These are phyloP conservation scores for Heliconius himera DNA, from an alignment of 1,140 invertebrate species.

Conservation along the genomic window DNA sequence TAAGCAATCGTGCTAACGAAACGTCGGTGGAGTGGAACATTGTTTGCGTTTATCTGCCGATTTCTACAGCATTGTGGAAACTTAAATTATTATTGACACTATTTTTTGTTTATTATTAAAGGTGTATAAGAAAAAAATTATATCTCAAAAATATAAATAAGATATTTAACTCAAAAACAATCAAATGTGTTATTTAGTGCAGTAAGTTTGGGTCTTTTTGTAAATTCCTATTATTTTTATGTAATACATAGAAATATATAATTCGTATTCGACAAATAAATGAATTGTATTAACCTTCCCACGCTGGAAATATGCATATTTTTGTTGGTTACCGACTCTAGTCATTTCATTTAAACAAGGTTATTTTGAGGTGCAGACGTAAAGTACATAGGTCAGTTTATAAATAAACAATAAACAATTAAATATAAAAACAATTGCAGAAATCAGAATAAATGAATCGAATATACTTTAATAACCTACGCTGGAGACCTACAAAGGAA, in stretches of 20 bases:
- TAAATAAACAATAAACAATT: conserved; percentile 2
- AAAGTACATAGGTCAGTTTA: conserved; percentile 4
- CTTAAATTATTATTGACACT: background rate
- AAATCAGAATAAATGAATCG: background rate
- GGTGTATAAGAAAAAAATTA: background rate
- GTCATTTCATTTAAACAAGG: background rate
- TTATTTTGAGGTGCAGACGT: background rate
- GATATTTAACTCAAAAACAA: too few relatives aligned
- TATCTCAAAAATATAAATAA: too few relatives aligned
- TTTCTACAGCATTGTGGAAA: conserved; percentile 31
- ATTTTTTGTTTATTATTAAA: conserved; percentile 12
- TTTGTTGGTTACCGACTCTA: background rate
- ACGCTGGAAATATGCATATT: background rate
- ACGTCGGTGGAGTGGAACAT: conserved; percentile 32
- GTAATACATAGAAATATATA: too few relatives aligned
- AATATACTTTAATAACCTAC: background rate
- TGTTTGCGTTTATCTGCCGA: conserved; percentile 29
- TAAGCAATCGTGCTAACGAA: conserved; percentile 33
- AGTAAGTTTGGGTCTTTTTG: too few relatives aligned
- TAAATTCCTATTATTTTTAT: too few relatives aligned
- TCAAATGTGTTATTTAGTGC: too few relatives aligned
- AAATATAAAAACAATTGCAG: background rate
- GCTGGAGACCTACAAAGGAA: background rate
- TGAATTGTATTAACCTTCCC: conserved; percentile 2
- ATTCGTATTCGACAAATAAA: background rate